Evolutionary conservation across 2,113 vertebrate genomes (phyloP).

Genomic region (Gnathonemus echidnorhynchus): DNA sequence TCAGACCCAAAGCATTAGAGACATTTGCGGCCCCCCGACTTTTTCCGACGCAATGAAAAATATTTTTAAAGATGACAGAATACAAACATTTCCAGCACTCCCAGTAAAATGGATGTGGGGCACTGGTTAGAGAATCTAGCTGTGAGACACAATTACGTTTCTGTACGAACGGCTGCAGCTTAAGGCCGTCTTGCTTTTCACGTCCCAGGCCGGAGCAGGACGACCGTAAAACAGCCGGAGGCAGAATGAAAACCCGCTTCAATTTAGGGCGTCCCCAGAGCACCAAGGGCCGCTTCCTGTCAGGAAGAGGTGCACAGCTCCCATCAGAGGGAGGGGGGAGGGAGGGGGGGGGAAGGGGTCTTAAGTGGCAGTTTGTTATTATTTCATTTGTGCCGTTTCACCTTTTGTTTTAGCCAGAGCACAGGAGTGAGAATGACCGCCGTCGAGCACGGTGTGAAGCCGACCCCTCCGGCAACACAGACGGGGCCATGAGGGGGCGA

Average conservation of each 20-base stretch:
- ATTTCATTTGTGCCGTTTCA: conserved; percentile 20
- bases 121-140: not conserved
- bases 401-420: conserved; percentile 68
- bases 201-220: conserved; percentile 56
- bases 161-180: conserved; percentile 37
- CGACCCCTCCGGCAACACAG: conserved; percentile 71
- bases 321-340: conserved; percentile 64
- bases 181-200: conserved; percentile 24
- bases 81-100: conserved; percentile 43
- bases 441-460: conserved; percentile 66
- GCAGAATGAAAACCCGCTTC: conserved; percentile 80
- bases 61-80: conserved; percentile 25
- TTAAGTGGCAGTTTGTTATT: conserved; percentile 97
- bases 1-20: not conserved
- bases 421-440: conserved; percentile 77
- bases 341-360: conserved; percentile 65
- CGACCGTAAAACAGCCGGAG: conserved; percentile 64
- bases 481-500: conserved; percentile 38
- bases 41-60: conserved; percentile 22
- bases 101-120: not conserved
- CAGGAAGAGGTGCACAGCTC: conserved; percentile 83
- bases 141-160: conserved; percentile 35
- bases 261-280: conserved; percentile 74
- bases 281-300: conserved; percentile 79
- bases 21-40: conserved; percentile 1